Percentiles rank a stretch among this genome's conserved stretches.
phyloP scores from a whole-genome alignment of 2,797 vertebrate species.

The Ispidina lecontei region DNA sequence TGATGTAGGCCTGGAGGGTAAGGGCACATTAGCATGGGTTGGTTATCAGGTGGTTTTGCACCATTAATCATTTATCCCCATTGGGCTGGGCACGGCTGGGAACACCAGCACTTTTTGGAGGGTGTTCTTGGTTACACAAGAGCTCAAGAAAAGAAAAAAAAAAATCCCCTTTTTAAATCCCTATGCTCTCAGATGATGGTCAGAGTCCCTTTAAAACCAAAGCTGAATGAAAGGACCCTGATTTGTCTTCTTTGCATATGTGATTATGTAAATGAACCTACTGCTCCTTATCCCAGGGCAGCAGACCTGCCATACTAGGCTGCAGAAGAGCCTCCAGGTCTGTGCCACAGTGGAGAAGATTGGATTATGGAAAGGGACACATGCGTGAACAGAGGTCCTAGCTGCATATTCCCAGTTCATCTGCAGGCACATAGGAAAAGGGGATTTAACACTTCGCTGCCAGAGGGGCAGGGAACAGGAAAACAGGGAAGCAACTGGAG shows the following conservation, averaged over 20 bases:
- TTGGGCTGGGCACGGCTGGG: background rate
- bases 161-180: background rate
- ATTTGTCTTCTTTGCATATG: slow-evolving; percentile 40
- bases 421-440: background rate
- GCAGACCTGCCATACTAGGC: slow-evolving; percentile 34
- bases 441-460: slow-evolving; percentile 21
- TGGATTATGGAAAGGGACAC: slow-evolving; percentile 50
- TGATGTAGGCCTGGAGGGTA: slow-evolving; percentile 41
- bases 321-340: slow-evolving; percentile 61
- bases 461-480: background rate
- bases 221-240: slow-evolving; percentile 8
- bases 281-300: slow-evolving; percentile 51
- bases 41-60: slow-evolving; percentile 14
- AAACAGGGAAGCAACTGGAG: background rate
- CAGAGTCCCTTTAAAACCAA: slow-evolving; percentile 33
- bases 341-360: slow-evolving; percentile 40
- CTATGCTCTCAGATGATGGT: background rate
- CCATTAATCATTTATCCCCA: slow-evolving; percentile 3
- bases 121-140: background rate
- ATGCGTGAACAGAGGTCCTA: slow-evolving; percentile 13
- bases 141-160: background rate
- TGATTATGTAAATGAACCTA: slow-evolving; percentile 64
- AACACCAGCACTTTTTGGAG: background rate
- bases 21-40: slow-evolving; percentile 22
- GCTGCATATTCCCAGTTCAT: slow-evolving; percentile 39